Evolutionary conservation across 2,113 vertebrate genomes (phyloP).

Genomic region (Copsychus sechellarum): DNA sequence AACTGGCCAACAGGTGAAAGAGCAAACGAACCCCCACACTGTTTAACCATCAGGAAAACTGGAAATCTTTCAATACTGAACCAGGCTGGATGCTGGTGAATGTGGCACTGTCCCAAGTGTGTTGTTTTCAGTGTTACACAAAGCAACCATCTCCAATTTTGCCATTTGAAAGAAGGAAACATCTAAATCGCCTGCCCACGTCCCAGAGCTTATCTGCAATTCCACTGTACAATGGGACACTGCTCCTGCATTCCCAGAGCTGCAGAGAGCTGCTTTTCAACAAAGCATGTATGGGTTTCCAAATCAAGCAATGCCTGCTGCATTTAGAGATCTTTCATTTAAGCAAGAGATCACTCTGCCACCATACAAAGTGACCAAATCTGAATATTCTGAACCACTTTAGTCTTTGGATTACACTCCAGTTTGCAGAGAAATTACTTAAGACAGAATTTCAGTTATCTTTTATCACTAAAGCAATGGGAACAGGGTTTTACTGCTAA

Average conservation of each 20-base stretch:
- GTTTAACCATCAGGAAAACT: background rate
- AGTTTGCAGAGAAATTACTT: background rate
- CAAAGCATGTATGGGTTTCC: background rate
- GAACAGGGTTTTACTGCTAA: background rate
- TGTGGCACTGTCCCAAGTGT: background rate
- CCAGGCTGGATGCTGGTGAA: background rate
- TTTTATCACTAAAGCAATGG: background rate
- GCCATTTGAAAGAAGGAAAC: background rate
- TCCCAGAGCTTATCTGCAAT: background rate
- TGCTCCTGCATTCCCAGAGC: background rate
- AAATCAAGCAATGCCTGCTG: background rate
- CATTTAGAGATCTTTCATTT: background rate
- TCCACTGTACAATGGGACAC: background rate
- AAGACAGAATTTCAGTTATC: background rate
- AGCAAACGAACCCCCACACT: background rate
- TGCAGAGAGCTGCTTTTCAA: background rate
- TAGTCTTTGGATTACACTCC: background rate
- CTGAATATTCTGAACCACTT: background rate
- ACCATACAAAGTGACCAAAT: background rate
- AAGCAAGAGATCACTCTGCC: background rate
- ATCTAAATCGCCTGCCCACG: background rate
- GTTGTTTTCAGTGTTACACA: background rate
- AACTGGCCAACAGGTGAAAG: slow-evolving; percentile 1
- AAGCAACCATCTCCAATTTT: background rate
- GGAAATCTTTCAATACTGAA: background rate